Evolutionary conservation across 2,113 vertebrate genomes (phyloP), one percentile per base, ranked within the genome.

Genomic region (Ammodramus savannarum): DNA sequence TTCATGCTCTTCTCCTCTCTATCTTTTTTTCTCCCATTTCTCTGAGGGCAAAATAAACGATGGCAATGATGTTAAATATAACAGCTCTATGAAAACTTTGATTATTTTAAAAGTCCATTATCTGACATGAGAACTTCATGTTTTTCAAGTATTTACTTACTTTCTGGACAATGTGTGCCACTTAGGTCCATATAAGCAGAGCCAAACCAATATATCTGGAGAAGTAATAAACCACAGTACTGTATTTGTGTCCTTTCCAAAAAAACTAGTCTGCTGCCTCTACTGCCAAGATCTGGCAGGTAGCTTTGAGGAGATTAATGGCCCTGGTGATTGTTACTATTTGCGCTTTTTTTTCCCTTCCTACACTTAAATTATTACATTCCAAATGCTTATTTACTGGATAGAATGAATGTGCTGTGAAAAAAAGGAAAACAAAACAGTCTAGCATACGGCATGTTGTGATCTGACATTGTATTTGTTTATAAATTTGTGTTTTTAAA

Each of bases 251-350:
- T 93, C 46, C 48, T 78, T 93, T 94, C 83, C 38, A 90, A 91
- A 94, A 91, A 78, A 71, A 32, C 39, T 72, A 93, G n/a, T 75
- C 65, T 84, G 19, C 78, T 95, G 57, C 61, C 72, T 86, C 73
- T 86, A 7, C 76, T 92, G 94, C 88, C 94, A 95, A 90, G 76
- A 78, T 92, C 88, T 96, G 92, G 55, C 86, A 93, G 94, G 94
- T 95, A 95, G 68, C 73, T 97, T 67, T 93, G 57, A 72, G 46
- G 36, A 94, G 89, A 97, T 96, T 96, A 93, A 96, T 90, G 41
- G 31, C 52, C 57, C 52, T 72, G n/a, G 61, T 84, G 41, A 61
- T 80, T 66, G 82, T 80, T 87, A 77, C 69, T 90, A 90, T 90
- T 90, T 85, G 68, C 95, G 55, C 41, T 7, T 85, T 85, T 95